These are phyloP conservation scores for Lepidostoma basale DNA, from an alignment of 1,140 invertebrate genomes.

Conservation along the genomic window DNA sequence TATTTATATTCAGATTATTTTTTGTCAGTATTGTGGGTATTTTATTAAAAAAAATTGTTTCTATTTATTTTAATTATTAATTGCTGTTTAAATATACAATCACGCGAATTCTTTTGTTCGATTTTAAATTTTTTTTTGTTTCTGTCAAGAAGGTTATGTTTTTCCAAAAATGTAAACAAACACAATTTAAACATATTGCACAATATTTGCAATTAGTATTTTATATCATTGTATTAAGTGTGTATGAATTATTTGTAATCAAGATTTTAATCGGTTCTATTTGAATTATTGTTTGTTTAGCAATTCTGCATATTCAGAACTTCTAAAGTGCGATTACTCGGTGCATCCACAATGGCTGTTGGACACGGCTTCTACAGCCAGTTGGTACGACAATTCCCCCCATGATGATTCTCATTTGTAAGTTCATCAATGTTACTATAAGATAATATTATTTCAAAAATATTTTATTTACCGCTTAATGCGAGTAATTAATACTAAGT, in stretches of 20 bases:
- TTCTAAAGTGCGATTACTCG: constrained; percentile 63
- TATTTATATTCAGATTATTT: too few species aligned
- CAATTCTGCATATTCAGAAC: constrained; percentile 49
- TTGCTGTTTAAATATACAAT: not conserved
- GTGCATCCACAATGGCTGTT: constrained; percentile 71
- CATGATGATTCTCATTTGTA: constrained; percentile 37
- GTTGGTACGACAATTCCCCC: constrained; percentile 56
- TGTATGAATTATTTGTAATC: too few species aligned
- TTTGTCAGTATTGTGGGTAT: too few species aligned
- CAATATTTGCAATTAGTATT: too few species aligned
- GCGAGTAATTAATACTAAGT: too few species aligned
- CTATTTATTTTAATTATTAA: too few species aligned
- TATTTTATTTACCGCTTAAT: too few species aligned
- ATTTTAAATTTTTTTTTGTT: not conserved
- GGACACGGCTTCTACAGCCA: constrained; percentile 60
- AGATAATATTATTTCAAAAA: not conserved
- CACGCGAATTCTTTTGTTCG: not conserved
- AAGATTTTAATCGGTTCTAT: too few species aligned
- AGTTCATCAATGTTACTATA: constrained; percentile 2
- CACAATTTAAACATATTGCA: not conserved
- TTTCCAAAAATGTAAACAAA: constrained; percentile 26
- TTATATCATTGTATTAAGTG: too few species aligned
- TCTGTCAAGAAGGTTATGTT: constrained; percentile 24
- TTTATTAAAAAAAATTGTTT: too few species aligned
- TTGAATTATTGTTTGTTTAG: too few species aligned